Conservation (phyloP, 1,140 invertebrate species). For the Pseudoatta argentina region DNA sequence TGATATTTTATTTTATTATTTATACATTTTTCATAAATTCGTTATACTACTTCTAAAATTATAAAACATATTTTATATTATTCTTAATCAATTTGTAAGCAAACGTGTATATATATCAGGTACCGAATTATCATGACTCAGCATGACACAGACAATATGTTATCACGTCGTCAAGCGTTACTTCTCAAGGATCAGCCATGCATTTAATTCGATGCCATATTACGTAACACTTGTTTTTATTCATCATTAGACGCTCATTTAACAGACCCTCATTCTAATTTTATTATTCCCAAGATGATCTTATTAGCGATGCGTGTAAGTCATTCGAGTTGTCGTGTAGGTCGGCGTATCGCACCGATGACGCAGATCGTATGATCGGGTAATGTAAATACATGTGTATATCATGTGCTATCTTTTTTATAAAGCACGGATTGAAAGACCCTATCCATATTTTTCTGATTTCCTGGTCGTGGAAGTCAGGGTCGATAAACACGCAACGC, state of each 20-base stretch:
- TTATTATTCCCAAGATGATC: conserved; percentile 45
- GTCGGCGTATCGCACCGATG: conserved; percentile 23
- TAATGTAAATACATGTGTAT: conserved; percentile 43
- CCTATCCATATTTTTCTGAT: conserved; percentile 53
- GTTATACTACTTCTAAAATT: not conserved
- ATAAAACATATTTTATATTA: not conserved
- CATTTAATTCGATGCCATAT: conserved; percentile 18
- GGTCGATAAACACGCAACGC: conserved; percentile 60
- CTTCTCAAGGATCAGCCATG: conserved; percentile 28
- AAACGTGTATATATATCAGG: not conserved
- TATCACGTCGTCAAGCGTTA: conserved; percentile 47
- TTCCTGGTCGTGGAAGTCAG: conserved; percentile 66
- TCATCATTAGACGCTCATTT: conserved; percentile 25
- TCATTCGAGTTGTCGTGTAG: conserved; percentile 6
- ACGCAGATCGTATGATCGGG: conserved; percentile 49
- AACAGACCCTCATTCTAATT: conserved; percentile 21
- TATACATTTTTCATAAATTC: no score
- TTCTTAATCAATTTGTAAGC: not conserved
- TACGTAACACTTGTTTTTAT: conserved; percentile 59
- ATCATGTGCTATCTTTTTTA: conserved; percentile 27
- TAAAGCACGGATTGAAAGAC: conserved; percentile 3
- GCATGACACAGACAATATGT: conserved; percentile 62
- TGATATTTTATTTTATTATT: not conserved
- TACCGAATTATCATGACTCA: conserved; percentile 69
- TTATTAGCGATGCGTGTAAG: not conserved